phyloP scores from a whole-genome alignment of 1,140 invertebrate species.

The Radopholus similis region DNA sequence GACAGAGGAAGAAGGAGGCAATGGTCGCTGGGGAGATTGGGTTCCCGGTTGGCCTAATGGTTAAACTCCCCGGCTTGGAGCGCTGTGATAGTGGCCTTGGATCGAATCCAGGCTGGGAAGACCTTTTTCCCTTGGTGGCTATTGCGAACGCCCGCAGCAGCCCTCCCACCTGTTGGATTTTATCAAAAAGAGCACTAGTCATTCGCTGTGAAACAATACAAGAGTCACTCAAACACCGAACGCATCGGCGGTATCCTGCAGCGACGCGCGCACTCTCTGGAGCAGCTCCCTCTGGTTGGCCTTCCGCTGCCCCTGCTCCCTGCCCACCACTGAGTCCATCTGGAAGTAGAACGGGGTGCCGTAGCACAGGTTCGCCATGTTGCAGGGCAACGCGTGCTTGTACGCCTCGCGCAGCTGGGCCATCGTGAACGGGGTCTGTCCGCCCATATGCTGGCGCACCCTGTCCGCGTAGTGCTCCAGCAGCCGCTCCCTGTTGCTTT shows the following conservation, averaged over 20 bases:
- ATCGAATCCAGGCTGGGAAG: no score
- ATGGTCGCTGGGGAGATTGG: no score
- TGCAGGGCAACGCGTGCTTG: slow-evolving; percentile 1
- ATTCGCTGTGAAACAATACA: no score
- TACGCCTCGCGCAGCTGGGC: slow-evolving; percentile 14
- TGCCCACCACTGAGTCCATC: slow-evolving; percentile 11
- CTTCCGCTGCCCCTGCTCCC: neutral
- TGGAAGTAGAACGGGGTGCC: neutral
- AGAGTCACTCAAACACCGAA: neutral
- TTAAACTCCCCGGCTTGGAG: no score
- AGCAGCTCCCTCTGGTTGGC: slow-evolving; percentile 1
- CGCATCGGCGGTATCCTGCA: neutral
- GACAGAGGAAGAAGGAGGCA: no score
- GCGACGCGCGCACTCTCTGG: slow-evolving; percentile 1
- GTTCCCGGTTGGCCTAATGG: no score
- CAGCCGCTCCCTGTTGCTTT: slow-evolving; percentile 35
- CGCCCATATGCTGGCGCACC: slow-evolving; percentile 23
- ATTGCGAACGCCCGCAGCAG: no score
- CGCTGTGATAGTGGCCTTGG: no score
- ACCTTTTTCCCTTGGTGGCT: no score
- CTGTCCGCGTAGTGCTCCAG: slow-evolving; percentile 25
- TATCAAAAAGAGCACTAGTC: no score
- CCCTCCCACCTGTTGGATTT: no score
- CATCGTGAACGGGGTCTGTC: slow-evolving; percentile 26
- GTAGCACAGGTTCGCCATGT: slow-evolving; percentile 2